Percentiles rank a stretch among this genome's conserved stretches.
Conservation (phyloP, 2,888 invertebrate species). For the Agrochola lota region DNA sequence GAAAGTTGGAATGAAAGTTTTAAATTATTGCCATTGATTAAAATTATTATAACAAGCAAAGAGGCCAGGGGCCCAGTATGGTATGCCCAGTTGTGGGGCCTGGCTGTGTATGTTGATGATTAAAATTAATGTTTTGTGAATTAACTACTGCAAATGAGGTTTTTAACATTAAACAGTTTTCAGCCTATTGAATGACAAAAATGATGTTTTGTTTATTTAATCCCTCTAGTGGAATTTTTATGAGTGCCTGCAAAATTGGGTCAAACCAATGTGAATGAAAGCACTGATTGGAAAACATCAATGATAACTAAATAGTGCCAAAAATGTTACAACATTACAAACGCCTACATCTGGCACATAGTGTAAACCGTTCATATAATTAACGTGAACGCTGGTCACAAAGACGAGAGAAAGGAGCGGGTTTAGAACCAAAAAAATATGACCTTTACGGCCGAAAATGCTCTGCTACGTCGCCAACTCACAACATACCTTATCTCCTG, state of each 20-base stretch:
- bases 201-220: background rate
- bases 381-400: conserved; percentile 66
- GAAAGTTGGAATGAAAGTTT: too few relatives aligned
- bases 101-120: background rate
- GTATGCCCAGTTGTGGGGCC: background rate
- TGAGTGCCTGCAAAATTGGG: conserved; percentile 27
- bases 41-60: background rate
- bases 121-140: background rate
- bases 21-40: background rate
- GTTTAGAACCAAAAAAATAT: conserved; percentile 82
- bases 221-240: background rate
- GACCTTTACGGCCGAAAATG: conserved; percentile 78
- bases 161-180: background rate
- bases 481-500: conserved; percentile 94
- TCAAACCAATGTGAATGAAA: conserved; percentile 31
- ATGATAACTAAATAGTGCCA: conserved; percentile 20
- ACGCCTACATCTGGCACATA: conserved; percentile 20
- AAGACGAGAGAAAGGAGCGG: conserved; percentile 84
- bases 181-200: background rate
- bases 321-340: conserved; percentile 32
- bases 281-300: conserved; percentile 23
- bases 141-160: background rate
- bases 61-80: too few relatives aligned
- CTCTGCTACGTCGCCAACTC: conserved; percentile 67
- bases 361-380: conserved; percentile 51